These are phyloP conservation scores for Plebejus argus DNA, from an alignment of 2,888 invertebrate species.

Conservation along the genomic window DNA sequence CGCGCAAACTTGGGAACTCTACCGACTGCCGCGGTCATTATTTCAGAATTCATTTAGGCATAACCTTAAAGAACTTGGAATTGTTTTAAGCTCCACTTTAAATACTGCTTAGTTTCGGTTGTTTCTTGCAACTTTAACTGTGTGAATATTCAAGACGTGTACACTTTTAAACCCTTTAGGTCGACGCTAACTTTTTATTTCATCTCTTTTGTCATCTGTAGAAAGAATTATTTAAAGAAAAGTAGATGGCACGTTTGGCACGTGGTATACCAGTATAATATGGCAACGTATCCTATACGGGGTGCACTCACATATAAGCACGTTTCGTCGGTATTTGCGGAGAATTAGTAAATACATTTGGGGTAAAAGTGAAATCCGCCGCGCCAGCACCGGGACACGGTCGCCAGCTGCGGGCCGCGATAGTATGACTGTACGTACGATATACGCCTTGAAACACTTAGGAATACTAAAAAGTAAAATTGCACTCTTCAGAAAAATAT, in stretches of 20 bases:
- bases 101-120: slow-evolving; percentile 5
- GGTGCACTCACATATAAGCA: slow-evolving; percentile 33
- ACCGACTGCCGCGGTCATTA: slow-evolving; percentile 24
- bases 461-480: background rate
- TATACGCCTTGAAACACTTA: background rate
- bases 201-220: background rate
- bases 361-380: slow-evolving; percentile 40
- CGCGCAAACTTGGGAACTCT: slow-evolving; percentile 39
- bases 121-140: background rate
- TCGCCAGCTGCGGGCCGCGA: slow-evolving; percentile 33
- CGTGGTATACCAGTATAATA: background rate
- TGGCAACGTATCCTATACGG: background rate
- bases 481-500: background rate
- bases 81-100: background rate
- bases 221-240: background rate
- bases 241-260: background rate
- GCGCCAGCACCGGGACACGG: slow-evolving; percentile 37
- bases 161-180: background rate
- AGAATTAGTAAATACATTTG: slow-evolving; percentile 39
- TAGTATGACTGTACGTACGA: slow-evolving; percentile 21
- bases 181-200: background rate
- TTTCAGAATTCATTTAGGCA: slow-evolving; percentile 25
- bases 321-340: slow-evolving; percentile 41
- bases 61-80: slow-evolving; percentile 15
- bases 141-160: background rate